Conservation (phyloP, 1,140 invertebrate genomes). For the Drosophila miranda region DNA sequence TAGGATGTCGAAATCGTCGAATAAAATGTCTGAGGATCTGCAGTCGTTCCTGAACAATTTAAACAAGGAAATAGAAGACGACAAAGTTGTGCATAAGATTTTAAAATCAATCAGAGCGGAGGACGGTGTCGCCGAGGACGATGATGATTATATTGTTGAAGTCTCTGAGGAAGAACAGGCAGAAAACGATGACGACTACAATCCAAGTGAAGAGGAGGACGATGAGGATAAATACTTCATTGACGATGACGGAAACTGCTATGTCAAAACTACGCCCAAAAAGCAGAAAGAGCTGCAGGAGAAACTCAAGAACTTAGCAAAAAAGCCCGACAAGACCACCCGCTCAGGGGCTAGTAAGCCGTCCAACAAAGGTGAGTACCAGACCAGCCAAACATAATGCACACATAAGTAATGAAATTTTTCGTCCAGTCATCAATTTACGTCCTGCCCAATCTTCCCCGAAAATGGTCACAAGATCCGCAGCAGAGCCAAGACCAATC, state of each 20-base stretch:
- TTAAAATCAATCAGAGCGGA: constrained; percentile 20
- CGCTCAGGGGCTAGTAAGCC: constrained; percentile 6
- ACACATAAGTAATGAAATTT: not conserved
- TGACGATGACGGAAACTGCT: constrained; percentile 83
- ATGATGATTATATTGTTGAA: constrained; percentile 5
- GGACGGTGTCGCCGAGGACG: constrained; percentile 19
- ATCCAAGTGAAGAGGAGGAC: constrained; percentile 77
- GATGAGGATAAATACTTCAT: constrained; percentile 82
- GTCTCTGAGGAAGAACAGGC: not conserved
- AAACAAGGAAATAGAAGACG: constrained; percentile 91
- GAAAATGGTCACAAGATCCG: constrained; percentile 11
- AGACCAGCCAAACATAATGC: not conserved
- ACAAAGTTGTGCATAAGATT: constrained; percentile 41
- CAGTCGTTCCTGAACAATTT: constrained; percentile 93
- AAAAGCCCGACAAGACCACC: constrained; percentile 1
- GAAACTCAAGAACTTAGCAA: constrained; percentile 25
- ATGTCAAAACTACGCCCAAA: constrained; percentile 56
- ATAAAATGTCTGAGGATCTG: constrained; percentile 49
- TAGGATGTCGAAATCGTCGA: constrained; percentile 48
- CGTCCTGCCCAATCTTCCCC: constrained; percentile 47
- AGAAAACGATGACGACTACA: constrained; percentile 60
- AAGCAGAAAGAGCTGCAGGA: constrained; percentile 45
- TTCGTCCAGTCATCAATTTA: constrained; percentile 47
- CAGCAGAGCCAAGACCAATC: constrained; percentile 24
- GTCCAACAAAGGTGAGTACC: constrained; percentile 37